Percentiles rank a stretch among this genome's conserved stretches.
Evolutionary conservation across 2,113 vertebrate genomes (phyloP).

Genomic region (Syngnathoides biaculeatus): DNA sequence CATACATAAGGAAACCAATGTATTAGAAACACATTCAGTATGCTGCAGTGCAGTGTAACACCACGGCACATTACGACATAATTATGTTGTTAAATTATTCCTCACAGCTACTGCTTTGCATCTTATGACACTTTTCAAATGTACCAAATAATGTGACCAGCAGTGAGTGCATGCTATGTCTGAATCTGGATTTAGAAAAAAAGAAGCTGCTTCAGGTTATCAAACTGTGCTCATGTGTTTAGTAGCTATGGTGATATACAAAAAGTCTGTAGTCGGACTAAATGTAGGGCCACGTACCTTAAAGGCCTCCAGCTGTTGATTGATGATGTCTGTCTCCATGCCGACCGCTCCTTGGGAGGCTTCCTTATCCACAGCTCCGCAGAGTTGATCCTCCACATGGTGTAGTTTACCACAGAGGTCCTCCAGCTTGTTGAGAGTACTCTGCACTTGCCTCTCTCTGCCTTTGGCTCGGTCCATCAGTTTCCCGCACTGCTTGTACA

Average conservation of each 20-base stretch:
- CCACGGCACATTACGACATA: too few species aligned
- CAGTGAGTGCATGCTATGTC: neutral
- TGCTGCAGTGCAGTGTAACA: too few species aligned
- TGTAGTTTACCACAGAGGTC: constrained; percentile 81
- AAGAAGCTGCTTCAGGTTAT: neutral
- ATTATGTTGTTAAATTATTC: too few species aligned
- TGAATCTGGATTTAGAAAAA: neutral
- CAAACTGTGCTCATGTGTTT: neutral
- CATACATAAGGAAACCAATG: too few species aligned
- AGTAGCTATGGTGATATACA: neutral
- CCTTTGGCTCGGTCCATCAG: constrained; percentile 84
- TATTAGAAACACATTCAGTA: too few species aligned
- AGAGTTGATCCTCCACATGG: constrained; percentile 73
- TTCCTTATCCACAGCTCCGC: constrained; percentile 79
- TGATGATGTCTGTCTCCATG: constrained; percentile 93
- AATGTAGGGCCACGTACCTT: constrained; percentile 75
- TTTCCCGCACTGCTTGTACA: constrained; percentile 94
- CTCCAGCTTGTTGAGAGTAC: constrained; percentile 74
- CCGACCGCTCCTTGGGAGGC: constrained; percentile 88
- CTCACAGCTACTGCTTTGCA: too few species aligned
- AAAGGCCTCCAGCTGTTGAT: constrained; percentile 88
- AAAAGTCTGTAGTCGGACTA: neutral
- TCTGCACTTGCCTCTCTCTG: constrained; percentile 80
- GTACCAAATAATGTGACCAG: neutral
- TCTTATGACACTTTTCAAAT: too few species aligned